phyloP scores from a whole-genome alignment of 2,113 vertebrate genomes.

The Ammodytes marinus region DNA sequence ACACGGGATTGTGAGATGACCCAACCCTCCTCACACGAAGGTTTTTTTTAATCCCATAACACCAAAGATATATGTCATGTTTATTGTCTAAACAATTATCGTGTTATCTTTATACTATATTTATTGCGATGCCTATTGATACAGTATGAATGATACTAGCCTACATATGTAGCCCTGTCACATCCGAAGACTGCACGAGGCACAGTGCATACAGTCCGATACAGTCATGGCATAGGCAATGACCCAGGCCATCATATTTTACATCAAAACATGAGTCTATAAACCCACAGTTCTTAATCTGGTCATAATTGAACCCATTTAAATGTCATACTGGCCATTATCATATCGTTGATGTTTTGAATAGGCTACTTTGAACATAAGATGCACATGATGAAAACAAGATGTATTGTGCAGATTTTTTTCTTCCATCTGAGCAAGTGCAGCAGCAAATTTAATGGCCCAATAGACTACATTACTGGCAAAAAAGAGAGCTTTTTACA shows the following conservation, averaged over 20 bases:
- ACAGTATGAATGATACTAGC: not conserved
- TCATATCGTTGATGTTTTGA: no score
- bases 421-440: not conserved
- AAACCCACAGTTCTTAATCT: not conserved
- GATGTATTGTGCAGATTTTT: no score
- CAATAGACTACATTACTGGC: no score
- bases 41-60: not conserved
- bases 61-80: not conserved
- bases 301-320: no score
- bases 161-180: not conserved
- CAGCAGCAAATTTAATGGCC: not conserved
- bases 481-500: not conserved
- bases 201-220: no score
- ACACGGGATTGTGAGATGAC: not conserved
- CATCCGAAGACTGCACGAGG: not conserved
- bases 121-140: not conserved
- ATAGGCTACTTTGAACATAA: no score
- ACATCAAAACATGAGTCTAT: not conserved
- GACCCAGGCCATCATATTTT: not conserved
- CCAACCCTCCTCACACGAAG: not conserved
- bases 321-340: no score
- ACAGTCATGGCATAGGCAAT: no score
- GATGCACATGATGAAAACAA: no score
- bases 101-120: not conserved
- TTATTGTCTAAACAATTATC: not conserved